Evolutionary conservation across 2,797 vertebrate genomes (phyloP), one percentile per base, ranked within the genome.

Genomic region (Hafferia zeledoni): DNA sequence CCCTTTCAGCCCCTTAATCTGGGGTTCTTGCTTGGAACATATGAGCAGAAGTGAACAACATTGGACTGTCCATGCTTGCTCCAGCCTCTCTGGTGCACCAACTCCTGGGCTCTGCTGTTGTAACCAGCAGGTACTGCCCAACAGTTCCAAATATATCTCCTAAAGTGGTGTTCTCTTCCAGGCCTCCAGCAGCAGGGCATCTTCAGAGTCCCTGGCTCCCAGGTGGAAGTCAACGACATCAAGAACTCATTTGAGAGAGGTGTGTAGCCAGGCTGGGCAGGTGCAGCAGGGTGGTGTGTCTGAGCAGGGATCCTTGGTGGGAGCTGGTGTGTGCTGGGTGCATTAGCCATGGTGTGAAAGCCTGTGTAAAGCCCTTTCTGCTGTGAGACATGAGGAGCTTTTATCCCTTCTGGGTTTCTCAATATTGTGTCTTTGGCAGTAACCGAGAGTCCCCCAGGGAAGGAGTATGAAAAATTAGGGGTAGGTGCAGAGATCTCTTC

Each of bases 161-260:
- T 78, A 9, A 87, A 18, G 5, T 0, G 0, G 33, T 12, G 1
- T 24, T 86, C 87, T 92, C 52, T 90, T 94, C 23, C 97, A 99
- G 99, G 99, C 94, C 98, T 99, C 72, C 99, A 99, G 97, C 99
- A 99, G 75, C 99, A 99, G 97, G 99, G 99, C 82, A 99, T 99
- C 97, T 99, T 99, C 97, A 97, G 99, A 95, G 99, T 99, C 94
- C 99, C 99, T 23, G 99, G 99, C 96, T 99, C 99, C 94, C 99
- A 99, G 97, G 98, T 99, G 69, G 99, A 99, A 98, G 99, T 99
- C 96, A 99, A 99, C 10, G 99, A 99, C 97, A 99, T 99, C 98
- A 99, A 99, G 98, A 99, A 99, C 97, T 99, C 99, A 39, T 99
- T 99, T 97, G 99, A 99, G 97, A 98, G 99, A 99, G 99, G 99